Evolutionary conservation across 1,140 invertebrate species (phyloP).

Genomic region (Doryteuthis pealeii): DNA sequence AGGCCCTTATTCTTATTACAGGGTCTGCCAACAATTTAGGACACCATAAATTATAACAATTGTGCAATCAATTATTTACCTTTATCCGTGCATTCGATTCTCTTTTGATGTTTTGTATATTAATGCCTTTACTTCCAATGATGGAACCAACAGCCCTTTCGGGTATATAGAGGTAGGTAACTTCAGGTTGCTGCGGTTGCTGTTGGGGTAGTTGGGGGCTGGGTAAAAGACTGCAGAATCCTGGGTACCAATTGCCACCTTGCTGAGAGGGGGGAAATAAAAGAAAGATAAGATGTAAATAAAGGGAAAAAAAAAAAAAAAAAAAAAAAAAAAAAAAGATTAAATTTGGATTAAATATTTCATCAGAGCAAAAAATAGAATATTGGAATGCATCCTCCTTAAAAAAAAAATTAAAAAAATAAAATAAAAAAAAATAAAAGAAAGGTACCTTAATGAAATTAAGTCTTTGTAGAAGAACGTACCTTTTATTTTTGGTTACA

Average conservation of each 20-base stretch:
- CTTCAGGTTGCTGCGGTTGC: constrained; percentile 35
- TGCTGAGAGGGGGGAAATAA: constrained; percentile 16
- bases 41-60: too few relatives aligned
- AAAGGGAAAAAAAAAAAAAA: not conserved
- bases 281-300: constrained; percentile 1
- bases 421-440: too few relatives aligned
- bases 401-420: too few relatives aligned
- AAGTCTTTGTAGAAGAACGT: too few relatives aligned
- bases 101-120: constrained; percentile 95
- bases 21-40: too few relatives aligned
- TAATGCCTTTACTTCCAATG: constrained; percentile 93
- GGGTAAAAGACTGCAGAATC: constrained; percentile 35
- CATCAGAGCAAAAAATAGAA: not conserved
- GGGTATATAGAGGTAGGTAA: constrained; percentile 77
- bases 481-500: too few relatives aligned
- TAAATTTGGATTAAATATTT: not conserved
- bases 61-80: constrained; percentile 28
- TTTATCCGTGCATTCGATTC: constrained; percentile 89
- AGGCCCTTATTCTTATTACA: too few relatives aligned
- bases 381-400: not conserved
- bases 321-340: constrained; percentile 12
- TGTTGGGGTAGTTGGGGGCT: constrained; percentile 39
- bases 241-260: constrained; percentile 55
- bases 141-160: constrained; percentile 96
- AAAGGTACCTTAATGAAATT: too few relatives aligned